Conservation (phyloP, 2,113 vertebrate genomes). For the Hippocampus barbouri region DNA sequence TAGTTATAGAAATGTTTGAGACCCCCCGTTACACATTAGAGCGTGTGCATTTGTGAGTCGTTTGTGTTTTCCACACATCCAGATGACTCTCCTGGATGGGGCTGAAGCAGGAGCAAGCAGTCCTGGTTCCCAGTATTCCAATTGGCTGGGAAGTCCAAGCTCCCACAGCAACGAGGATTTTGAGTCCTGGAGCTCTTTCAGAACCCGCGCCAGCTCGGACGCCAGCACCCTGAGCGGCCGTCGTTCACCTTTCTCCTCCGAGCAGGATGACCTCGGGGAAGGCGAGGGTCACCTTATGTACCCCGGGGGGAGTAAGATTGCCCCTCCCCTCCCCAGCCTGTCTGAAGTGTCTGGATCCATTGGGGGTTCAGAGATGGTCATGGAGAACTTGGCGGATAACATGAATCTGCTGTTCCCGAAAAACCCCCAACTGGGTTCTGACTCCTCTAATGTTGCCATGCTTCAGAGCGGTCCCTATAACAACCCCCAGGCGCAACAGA, state of each 20-base stretch:
- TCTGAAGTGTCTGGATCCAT: constrained; percentile 82
- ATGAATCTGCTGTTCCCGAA: constrained; percentile 90
- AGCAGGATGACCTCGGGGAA: constrained; percentile 87
- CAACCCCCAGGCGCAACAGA: constrained; percentile 74
- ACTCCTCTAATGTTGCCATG: constrained; percentile 79
- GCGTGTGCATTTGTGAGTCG: not conserved
- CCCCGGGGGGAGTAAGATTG: constrained; percentile 79
- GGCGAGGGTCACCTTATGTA: constrained; percentile 87
- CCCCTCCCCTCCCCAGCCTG: constrained; percentile 86
- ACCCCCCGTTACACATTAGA: not conserved
- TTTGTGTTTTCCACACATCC: constrained; percentile 11
- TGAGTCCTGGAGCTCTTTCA: constrained; percentile 90
- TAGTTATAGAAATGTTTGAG: not conserved
- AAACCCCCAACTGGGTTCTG: constrained; percentile 65
- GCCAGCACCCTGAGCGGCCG: constrained; percentile 91
- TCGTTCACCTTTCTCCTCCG: constrained; percentile 87
- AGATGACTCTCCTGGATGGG: constrained; percentile 80
- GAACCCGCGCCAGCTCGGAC: constrained; percentile 90
- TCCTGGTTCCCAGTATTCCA: constrained; percentile 85
- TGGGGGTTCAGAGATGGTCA: constrained; percentile 80
- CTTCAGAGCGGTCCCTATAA: constrained; percentile 83
- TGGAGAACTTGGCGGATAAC: constrained; percentile 94
- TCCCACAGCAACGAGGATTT: constrained; percentile 94
- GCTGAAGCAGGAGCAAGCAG: constrained; percentile 83
- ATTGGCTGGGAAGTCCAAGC: constrained; percentile 93